phyloP scores from a whole-genome alignment of 2,888 invertebrate genomes.

The Heliconius hortense region DNA sequence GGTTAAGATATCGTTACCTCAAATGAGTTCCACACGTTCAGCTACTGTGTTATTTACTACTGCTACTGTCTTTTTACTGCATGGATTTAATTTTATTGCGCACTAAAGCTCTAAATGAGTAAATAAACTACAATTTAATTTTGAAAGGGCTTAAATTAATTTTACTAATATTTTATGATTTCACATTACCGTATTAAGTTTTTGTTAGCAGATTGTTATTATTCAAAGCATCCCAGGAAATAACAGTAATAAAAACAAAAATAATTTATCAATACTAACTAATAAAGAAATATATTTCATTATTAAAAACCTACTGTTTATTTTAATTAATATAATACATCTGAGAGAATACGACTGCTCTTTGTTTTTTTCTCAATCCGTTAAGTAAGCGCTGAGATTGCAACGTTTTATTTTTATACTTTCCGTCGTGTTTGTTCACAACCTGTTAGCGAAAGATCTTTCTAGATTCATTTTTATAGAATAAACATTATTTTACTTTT shows the following conservation, averaged over 20 bases:
- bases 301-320: conserved; percentile 9
- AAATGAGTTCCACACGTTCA: conserved; percentile 57
- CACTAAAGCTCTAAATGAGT: conserved; percentile 17
- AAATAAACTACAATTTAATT: conserved; percentile 27
- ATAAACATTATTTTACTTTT: conserved; percentile 21
- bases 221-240: background rate
- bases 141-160: background rate
- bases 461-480: conserved; percentile 25
- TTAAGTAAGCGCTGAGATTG: conserved; percentile 43
- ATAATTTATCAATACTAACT: conserved; percentile 10
- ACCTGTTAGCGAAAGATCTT: conserved; percentile 37
- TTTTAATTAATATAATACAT: conserved; percentile 37
- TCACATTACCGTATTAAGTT: background rate
- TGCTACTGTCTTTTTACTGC: conserved; percentile 15
- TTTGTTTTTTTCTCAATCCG: conserved; percentile 42
- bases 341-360: conserved; percentile 36
- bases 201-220: background rate
- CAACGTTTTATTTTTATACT: conserved; percentile 41
- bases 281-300: conserved; percentile 2
- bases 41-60: conserved; percentile 35
- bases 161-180: background rate
- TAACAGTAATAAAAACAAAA: background rate
- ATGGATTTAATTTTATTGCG: conserved; percentile 29
- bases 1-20: conserved; percentile 76
- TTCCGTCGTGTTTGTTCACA: conserved; percentile 42